Evolutionary conservation across 2,113 vertebrate species (phyloP).

Genomic region (Carlito syrichta): DNA sequence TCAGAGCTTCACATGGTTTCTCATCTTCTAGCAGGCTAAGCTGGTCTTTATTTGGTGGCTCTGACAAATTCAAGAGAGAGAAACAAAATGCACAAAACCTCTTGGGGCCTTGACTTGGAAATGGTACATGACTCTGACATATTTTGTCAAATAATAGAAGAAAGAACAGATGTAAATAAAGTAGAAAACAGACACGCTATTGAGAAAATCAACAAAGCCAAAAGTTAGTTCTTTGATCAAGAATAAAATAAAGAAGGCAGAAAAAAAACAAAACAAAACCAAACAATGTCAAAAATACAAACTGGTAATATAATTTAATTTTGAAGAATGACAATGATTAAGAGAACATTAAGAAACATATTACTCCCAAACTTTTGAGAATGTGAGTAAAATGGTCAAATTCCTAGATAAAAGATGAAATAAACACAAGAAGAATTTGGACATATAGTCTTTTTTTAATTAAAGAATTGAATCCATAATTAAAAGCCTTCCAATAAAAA

Average conservation of each 20-base stretch:
- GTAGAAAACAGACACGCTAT: neutral
- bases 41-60: neutral
- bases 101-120: neutral
- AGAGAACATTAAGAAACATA: neutral
- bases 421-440: neutral
- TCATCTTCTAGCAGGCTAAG: neutral
- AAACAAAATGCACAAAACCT: neutral
- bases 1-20: too few species aligned
- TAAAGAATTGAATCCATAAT: neutral
- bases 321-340: neutral
- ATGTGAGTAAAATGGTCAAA: neutral
- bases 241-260: too few species aligned
- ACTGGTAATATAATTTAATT: neutral
- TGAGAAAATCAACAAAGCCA: neutral
- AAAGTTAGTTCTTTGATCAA: neutral
- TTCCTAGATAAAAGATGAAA: neutral
- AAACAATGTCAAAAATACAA: neutral
- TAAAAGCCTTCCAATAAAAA: neutral
- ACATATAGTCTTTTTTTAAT: neutral
- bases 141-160: slow-evolving; percentile 11
- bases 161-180: neutral
- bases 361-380: neutral
- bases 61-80: neutral
- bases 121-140: neutral
- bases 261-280: neutral